Percentiles rank a stretch among this genome's conserved stretches.
Evolutionary conservation across 2,113 vertebrate genomes (phyloP).

Genomic region (Herpetotheres cachinnans): DNA sequence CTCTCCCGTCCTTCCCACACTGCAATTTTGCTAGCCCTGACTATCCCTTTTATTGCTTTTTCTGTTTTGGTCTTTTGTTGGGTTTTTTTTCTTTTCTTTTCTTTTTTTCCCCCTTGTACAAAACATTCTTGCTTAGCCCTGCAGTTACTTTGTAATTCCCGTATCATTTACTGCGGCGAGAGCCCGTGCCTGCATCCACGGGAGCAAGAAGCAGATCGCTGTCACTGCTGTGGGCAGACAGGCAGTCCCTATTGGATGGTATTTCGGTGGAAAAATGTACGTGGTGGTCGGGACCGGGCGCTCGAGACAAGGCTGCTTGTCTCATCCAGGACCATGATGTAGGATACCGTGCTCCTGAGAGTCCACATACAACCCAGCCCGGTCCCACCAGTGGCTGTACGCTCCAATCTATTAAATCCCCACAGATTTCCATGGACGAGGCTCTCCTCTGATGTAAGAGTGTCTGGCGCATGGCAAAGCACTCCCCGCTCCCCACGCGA

Average conservation of each 20-base stretch:
- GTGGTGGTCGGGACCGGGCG: background rate
- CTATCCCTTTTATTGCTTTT: background rate
- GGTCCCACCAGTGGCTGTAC: too few species aligned
- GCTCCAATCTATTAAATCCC: background rate
- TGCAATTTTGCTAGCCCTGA: background rate
- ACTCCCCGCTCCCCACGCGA: rapidly evolving
- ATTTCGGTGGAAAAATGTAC: background rate
- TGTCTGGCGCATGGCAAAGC: background rate
- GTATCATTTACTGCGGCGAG: background rate
- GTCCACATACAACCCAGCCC: background rate
- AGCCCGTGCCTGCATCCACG: background rate
- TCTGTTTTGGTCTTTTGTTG: background rate
- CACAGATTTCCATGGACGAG: background rate
- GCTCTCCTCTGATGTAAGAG: background rate
- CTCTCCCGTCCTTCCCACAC: background rate
- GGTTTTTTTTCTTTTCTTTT: background rate
- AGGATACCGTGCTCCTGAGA: background rate
- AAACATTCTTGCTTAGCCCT: background rate
- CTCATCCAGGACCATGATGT: background rate
- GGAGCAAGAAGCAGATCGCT: background rate
- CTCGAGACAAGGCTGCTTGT: background rate
- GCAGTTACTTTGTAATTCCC: background rate
- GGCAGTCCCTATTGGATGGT: background rate
- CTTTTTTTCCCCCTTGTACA: background rate
- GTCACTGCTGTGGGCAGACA: background rate